Evolutionary conservation across 1,140 invertebrate species (phyloP), one percentile per base, ranked within the genome.

Genomic region (Drosophila ambigua): DNA sequence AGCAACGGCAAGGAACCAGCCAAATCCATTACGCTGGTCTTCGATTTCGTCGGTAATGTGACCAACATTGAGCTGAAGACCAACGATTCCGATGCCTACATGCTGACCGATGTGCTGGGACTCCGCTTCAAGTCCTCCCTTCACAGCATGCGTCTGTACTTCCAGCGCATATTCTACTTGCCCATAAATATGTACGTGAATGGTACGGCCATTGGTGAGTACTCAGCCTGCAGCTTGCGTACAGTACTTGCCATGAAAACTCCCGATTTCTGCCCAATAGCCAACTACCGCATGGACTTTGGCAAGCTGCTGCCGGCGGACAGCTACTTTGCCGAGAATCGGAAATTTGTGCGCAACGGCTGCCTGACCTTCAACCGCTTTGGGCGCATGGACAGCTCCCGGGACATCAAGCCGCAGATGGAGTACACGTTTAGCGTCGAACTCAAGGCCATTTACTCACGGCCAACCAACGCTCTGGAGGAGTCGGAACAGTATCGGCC

Each of bases 81-180:
- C 5, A 91, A 81, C 52, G 61, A 69, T 1, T 43, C 59, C 4
- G 89, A 91, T 50, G 53, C 59, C 9, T 91, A 91, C 43, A 48
- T 48, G 1, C 73, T 91, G 0, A 91, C 77, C 39, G 81, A 91
- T 43, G 87, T 90, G 9, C 49, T 91, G 6, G 81, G 85, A 1
- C 13, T 91, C 41, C 73, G 74, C 1, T 91, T 91, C 44, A 90
- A 89, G 59, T 76, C 90, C 11, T 91, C 90, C 2, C 20, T 90
- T 7, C 71, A 62, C 28, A 84, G 76, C 24, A 78, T 91, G 28
- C 66, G 82, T 3, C 50, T 66, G 0, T 91, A 91, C 51, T 91
- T 91, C n/a, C 90, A 91, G 46, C 79, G 85, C 0, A 88, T 91
- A 15, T 91, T 91, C 15, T 91, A 90, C 49, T 59, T 91, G 5